These are phyloP conservation scores for Anoplophora glabripennis DNA, from an alignment of 1,140 invertebrate species.

Conservation along the genomic window DNA sequence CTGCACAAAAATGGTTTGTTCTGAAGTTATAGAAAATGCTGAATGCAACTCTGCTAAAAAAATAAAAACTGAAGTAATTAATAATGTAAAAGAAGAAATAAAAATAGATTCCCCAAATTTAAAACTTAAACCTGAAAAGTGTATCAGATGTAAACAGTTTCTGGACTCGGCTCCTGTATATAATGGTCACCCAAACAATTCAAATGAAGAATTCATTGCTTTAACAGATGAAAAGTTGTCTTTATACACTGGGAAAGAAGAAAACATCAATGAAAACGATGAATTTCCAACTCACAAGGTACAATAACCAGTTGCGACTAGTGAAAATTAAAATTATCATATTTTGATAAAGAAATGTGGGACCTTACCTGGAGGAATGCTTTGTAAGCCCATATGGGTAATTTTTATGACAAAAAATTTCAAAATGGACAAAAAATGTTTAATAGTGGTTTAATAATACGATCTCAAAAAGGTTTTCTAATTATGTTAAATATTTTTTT, in stretches of 20 bases:
- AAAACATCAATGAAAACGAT: constrained; percentile 55
- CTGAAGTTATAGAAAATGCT: not conserved
- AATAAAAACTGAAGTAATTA: not conserved
- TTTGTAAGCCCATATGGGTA: no score
- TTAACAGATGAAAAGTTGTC: constrained; percentile 73
- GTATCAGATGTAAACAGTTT: constrained; percentile 61
- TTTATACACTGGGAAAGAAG: constrained; percentile 65
- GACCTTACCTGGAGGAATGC: no score
- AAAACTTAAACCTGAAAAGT: constrained; percentile 39
- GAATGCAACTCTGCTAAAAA: constrained; percentile 1
- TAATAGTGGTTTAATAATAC: no score
- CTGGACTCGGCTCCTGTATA: constrained; percentile 65
- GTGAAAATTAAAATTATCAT: no score
- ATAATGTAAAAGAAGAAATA: not conserved
- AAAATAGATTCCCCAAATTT: not conserved
- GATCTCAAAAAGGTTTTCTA: no score
- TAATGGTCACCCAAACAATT: constrained; percentile 71
- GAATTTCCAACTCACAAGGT: constrained; percentile 66
- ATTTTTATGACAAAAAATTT: no score
- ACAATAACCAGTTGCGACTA: not conserved
- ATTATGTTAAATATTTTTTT: no score
- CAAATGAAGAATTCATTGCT: constrained; percentile 73
- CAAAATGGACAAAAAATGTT: no score
- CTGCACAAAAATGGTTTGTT: constrained; percentile 4
- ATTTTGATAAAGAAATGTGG: no score